phyloP scores from a whole-genome alignment of 2,888 invertebrate species.

The Lampropteryx suffumata region DNA sequence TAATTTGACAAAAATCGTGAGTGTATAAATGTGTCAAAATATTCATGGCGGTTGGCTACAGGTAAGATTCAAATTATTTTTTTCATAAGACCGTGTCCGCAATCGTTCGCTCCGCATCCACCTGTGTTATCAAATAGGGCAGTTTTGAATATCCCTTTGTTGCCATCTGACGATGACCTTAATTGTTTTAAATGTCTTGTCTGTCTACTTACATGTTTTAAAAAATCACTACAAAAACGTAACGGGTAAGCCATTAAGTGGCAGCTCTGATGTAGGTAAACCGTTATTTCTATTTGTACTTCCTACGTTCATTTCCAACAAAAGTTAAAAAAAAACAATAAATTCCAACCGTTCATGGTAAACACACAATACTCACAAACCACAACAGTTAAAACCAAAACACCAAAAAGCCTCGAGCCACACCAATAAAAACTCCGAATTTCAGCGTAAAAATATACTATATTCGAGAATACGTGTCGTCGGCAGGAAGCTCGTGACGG shows the following conservation, averaged over 20 bases:
- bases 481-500: conserved; percentile 43
- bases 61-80: conserved; percentile 20
- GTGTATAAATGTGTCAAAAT: background rate
- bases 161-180: conserved; percentile 44
- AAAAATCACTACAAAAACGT: too few relatives aligned
- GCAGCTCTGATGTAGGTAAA: too few relatives aligned
- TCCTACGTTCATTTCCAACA: too few relatives aligned
- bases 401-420: conserved; percentile 15
- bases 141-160: conserved; percentile 51
- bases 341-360: background rate
- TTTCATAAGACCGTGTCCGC: conserved; percentile 35
- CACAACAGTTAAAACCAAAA: conserved; percentile 22
- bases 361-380: background rate
- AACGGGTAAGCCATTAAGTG: too few relatives aligned
- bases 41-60: background rate
- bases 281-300: too few relatives aligned
- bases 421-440: conserved; percentile 35
- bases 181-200: too few relatives aligned
- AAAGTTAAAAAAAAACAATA: background rate
- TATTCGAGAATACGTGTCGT: conserved; percentile 32
- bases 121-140: conserved; percentile 51
- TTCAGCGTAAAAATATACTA: conserved; percentile 26
- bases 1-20: too few relatives aligned
- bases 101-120: conserved; percentile 36
- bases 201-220: too few relatives aligned